phyloP scores from a whole-genome alignment of 2,113 vertebrate genomes.

The Sceloporus undulatus region DNA sequence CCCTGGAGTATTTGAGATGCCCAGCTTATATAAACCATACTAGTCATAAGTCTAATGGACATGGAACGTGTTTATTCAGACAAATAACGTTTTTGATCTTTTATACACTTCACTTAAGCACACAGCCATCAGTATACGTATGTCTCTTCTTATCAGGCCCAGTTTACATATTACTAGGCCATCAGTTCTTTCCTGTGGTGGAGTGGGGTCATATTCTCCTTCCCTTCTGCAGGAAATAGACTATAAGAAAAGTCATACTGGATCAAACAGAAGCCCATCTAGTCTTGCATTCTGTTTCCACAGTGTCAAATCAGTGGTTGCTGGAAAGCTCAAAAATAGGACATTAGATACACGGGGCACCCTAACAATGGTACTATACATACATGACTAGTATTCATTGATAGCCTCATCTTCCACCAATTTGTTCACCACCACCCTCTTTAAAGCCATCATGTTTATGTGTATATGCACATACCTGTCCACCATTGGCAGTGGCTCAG shows the following conservation, averaged over 20 bases:
- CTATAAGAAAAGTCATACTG: not conserved
- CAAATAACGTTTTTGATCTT: not conserved
- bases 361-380: not conserved
- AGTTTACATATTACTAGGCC: not conserved
- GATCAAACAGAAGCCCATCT: not conserved
- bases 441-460: too few species aligned
- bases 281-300: not conserved
- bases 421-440: too few species aligned
- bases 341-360: not conserved
- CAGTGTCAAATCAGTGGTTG: not conserved
- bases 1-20: not conserved
- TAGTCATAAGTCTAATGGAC: not conserved
- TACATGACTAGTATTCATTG: not conserved
- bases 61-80: not conserved
- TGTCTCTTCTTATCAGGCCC: not conserved
- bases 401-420: too few species aligned
- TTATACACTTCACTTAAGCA: not conserved
- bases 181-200: not conserved
- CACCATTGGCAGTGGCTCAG: not conserved
- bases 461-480: not conserved
- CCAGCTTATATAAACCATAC: fast-evolving
- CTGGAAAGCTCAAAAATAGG: not conserved
- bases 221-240: not conserved
- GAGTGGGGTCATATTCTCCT: not conserved
- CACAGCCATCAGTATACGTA: not conserved